Conservation (phyloP, 2,797 vertebrate genomes). For the Zalophus californianus region DNA sequence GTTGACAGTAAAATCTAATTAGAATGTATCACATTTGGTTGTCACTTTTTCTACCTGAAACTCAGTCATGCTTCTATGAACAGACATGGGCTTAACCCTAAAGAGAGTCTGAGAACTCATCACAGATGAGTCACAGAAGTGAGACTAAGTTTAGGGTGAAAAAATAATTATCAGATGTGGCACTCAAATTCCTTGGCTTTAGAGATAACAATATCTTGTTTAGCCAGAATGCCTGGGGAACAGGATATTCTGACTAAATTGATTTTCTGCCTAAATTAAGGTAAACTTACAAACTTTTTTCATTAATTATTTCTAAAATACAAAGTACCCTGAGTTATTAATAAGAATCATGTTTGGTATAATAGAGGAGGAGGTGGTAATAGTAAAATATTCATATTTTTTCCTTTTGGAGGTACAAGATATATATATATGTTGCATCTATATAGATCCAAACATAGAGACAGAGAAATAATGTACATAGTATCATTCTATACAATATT, state of each 20-base stretch:
- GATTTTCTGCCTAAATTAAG: slow-evolving; percentile 55
- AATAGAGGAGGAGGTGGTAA: not conserved
- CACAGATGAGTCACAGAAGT: not conserved
- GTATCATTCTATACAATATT: not conserved
- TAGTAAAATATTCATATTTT: not conserved
- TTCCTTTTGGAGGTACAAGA: not conserved
- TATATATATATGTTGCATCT: not conserved
- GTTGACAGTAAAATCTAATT: slow-evolving; percentile 61
- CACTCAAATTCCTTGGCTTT: slow-evolving; percentile 23
- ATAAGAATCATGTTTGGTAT: not conserved
- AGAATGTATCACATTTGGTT: slow-evolving; percentile 53
- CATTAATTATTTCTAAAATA: not conserved
- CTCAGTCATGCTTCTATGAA: not conserved
- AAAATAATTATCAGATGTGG: slow-evolving; percentile 51
- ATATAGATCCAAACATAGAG: not conserved
- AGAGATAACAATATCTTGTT: slow-evolving; percentile 49
- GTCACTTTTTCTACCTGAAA: slow-evolving; percentile 40
- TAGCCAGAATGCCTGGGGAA: slow-evolving; percentile 17
- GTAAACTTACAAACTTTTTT: not conserved
- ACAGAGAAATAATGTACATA: not conserved
- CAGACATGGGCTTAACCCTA: not conserved
- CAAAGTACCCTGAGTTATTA: not conserved
- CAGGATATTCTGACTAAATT: slow-evolving; percentile 20
- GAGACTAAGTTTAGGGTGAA: slow-evolving; percentile 32
- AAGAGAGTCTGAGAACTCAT: slow-evolving; percentile 58